Evolutionary conservation across 1,140 invertebrate species (phyloP), one percentile per base, ranked within the genome.

Genomic region (Rhizoglyphus robini): DNA sequence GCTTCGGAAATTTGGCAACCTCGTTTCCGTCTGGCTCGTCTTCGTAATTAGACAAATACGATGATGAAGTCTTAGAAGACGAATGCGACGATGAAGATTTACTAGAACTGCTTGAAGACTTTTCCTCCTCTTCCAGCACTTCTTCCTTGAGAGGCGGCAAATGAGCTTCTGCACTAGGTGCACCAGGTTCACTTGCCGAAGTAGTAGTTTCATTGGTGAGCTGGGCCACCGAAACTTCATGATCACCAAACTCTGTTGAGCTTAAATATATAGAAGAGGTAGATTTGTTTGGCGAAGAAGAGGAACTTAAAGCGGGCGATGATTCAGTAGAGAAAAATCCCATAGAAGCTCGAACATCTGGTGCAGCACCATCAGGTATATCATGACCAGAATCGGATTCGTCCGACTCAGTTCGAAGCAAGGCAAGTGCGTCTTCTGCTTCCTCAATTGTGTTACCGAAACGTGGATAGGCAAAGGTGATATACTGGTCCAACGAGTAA

Each of bases 371-470:
- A n/a, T 29, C 15, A 18, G n/a, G 54, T 32, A 23, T n/a, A 58
- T 3, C 27, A 58, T 2, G 1, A 15, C n/a, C 30, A 34, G 11
- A 23, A 60, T 60, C 58, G 15, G 15, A 20, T 3, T 3, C 25
- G 25, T 58, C 54, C n/a, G 15, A 18, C 2, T 58, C 54, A 3
- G n/a, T 32, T 3, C 29, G 15, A n/a, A 60, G 27, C 58, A 60
- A n/a, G 1, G 29, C 13, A 2, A 60, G 29, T 29, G 58, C 58
- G 36, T 60, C 58, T 11, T 15, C 29, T 32, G 58, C 58, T 23
- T 60, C 15, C 36, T 60, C 58, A 29, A 60, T 11, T 34, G 58
- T 29, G 23, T 60, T 27, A 1, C 58, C 58, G 18, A 60, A 60
- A n/a, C 30, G 15, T 38, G 61, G 36, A 34, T 63, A 63, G 32